phyloP scores from a whole-genome alignment of 2,888 invertebrate species.

The Calameuta filiformis region DNA sequence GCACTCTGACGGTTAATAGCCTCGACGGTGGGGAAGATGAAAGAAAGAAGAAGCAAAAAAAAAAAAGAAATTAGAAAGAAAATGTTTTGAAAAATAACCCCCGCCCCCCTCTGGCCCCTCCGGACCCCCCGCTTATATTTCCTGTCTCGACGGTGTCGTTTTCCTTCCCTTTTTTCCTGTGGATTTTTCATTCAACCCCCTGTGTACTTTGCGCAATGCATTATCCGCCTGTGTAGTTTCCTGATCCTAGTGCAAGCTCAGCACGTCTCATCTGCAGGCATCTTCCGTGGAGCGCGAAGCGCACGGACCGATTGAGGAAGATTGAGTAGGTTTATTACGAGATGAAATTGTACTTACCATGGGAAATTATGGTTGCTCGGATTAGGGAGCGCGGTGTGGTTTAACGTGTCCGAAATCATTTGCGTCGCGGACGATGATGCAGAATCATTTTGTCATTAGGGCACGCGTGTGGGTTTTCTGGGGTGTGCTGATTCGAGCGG shows the following conservation, averaged over 20 bases:
- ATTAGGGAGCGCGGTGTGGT: background rate
- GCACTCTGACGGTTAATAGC: background rate
- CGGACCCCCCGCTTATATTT: background rate
- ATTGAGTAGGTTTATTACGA: background rate
- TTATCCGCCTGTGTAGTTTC: background rate
- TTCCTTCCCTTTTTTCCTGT: background rate
- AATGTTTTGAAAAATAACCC: background rate
- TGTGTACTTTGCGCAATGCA: background rate
- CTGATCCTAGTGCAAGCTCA: background rate
- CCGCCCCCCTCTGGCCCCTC: background rate
- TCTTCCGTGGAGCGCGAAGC: background rate
- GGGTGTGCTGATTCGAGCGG: constrained; percentile 14
- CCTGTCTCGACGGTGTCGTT: background rate
- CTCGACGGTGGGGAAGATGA: background rate
- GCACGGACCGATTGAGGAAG: background rate
- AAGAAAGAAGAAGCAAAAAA: background rate
- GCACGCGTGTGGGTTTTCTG: background rate
- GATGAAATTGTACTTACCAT: background rate
- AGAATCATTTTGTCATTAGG: constrained; percentile 31
- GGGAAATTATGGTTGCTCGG: background rate
- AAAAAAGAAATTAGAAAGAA: background rate
- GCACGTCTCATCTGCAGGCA: background rate
- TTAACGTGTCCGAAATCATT: background rate
- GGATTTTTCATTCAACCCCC: background rate
- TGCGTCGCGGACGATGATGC: background rate